Evolutionary conservation across 2,888 invertebrate genomes (phyloP), one percentile per base, ranked within the genome.

Genomic region (Rhogogaster chlorosoma): DNA sequence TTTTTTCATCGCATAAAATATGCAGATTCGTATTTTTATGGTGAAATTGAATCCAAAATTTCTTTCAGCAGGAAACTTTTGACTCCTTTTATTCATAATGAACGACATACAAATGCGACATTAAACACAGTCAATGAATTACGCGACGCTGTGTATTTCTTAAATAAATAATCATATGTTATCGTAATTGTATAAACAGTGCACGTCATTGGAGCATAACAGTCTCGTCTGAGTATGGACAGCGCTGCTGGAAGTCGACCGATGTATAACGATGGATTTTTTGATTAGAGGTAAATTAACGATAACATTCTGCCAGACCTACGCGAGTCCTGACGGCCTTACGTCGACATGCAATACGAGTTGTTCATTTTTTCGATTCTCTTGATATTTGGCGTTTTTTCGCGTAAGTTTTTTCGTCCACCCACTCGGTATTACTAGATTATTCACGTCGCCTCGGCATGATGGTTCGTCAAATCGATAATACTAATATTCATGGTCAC

Each of bases 141-240:
- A 7, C 32, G n/a, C n/a, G n/a, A 29, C 29, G n/a, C 18, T 6
- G 49, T 32, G 18, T 15, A 77, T n/a, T 18, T 53, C 32, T 12
- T 18, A n/a, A n/a, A 53, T 1, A 5, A 77, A 53, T 32, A 77
- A 53, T 22, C 2, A 12, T 36, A 70, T 73, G 12, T 71, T 22
- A 22, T 77, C n/a, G 61, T 61, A 80, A 80, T 36, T 80, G 80
- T 57, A 22, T 38, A 80, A 80, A 80, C 61, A 80, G 5, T 29
- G 77, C 2, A 75, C 26, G 18, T 9, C 36, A 38, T 2, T 22
- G 42, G 22, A 26, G n/a, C 42, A 22, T n/a, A 42, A 42, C 36
- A 73, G 42, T 42, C 22, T 22, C 9, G 42, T 22, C 38, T 22
- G 26, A 22, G 53, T 18, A 18, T n/a, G 10, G 53, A 53, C 53